Conservation (phyloP, 2,888 invertebrate genomes). For the Strigamia crassipes region DNA sequence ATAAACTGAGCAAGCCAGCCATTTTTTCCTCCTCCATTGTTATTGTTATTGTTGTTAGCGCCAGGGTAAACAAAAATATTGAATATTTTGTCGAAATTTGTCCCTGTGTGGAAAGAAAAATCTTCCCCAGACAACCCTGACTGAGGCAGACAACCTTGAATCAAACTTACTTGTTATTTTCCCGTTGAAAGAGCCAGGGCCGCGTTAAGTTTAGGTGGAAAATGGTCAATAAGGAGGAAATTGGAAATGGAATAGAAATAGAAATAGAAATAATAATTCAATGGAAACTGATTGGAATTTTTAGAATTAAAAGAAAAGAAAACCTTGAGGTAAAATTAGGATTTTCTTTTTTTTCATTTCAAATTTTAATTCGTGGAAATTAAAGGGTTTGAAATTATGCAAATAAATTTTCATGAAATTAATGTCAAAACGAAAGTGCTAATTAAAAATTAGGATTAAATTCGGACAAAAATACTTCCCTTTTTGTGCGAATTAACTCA, state of each 20-base stretch:
- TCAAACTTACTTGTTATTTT: conserved; percentile 24
- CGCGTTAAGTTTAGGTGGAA: background rate
- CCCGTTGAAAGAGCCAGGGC: conserved; percentile 23
- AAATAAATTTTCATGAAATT: background rate
- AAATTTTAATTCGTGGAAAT: background rate
- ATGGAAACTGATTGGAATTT: background rate
- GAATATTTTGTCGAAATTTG: background rate
- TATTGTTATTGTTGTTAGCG: background rate
- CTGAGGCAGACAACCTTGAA: conserved; percentile 36
- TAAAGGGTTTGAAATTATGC: background rate
- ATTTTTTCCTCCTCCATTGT: background rate
- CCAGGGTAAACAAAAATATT: background rate
- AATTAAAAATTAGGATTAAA: background rate
- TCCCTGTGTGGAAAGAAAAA: conserved; percentile 9
- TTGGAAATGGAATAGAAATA: background rate
- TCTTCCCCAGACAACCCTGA: conserved; percentile 37
- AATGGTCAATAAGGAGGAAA: background rate
- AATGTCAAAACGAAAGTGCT: background rate
- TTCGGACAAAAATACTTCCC: background rate
- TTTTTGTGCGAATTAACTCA: too few relatives aligned
- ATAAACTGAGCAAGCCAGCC: conserved; percentile 8
- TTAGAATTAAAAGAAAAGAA: background rate
- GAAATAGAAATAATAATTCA: background rate
- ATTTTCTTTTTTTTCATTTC: too few relatives aligned
- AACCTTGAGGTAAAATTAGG: background rate